These are phyloP conservation scores for Anableps anableps DNA, from an alignment of 2,797 vertebrate genomes.

Conservation along the genomic window DNA sequence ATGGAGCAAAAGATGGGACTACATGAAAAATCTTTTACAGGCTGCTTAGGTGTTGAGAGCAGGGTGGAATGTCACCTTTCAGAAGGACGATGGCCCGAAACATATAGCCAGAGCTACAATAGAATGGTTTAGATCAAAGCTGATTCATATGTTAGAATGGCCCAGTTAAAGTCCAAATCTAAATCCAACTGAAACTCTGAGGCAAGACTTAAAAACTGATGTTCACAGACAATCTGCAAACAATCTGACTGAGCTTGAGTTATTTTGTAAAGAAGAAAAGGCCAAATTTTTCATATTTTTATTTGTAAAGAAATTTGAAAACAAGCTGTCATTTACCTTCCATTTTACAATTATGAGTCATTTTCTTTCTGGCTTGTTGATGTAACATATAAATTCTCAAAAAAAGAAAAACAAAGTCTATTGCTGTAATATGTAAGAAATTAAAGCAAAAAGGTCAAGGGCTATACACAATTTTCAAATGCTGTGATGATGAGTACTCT, in stretches of 20 bases:
- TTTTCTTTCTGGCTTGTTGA: too few species aligned
- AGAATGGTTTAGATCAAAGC: not conserved
- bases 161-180: not conserved
- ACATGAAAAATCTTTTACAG: too few species aligned
- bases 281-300: not conserved
- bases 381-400: not conserved
- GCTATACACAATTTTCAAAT: not conserved
- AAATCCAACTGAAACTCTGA: not conserved
- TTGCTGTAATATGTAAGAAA: not conserved
- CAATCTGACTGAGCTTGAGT: not conserved
- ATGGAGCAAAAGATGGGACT: too few species aligned
- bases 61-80: too few species aligned
- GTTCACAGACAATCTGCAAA: not conserved
- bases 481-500: slow-evolving; percentile 59
- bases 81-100: too few species aligned
- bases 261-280: not conserved
- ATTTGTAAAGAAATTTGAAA: not conserved
- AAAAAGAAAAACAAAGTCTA: not conserved
- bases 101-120: not conserved
- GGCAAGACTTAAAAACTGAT: not conserved
- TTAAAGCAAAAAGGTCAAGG: not conserved
- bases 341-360: too few species aligned
- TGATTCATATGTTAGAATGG: not conserved
- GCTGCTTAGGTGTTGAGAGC: too few species aligned
- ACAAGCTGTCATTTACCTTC: not conserved